phyloP scores from a whole-genome alignment of 1,140 invertebrate genomes.

The Bombus turneri region DNA sequence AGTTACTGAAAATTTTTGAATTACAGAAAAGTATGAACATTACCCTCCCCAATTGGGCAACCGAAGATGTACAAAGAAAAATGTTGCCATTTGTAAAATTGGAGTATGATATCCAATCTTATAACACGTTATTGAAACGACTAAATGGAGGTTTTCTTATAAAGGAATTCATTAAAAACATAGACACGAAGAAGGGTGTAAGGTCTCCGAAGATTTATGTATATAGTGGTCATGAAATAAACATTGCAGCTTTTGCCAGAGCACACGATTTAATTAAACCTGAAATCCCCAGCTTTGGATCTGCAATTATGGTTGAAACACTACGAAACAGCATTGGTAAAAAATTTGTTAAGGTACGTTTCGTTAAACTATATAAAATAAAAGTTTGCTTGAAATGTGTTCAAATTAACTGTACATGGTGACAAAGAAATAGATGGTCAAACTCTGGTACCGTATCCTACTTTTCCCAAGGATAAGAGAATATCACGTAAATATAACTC shows the following conservation, averaged over 20 bases:
- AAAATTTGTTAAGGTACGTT: constrained; percentile 40
- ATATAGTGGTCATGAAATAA: constrained; percentile 87
- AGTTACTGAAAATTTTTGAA: background rate
- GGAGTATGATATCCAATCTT: constrained; percentile 83
- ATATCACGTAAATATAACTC: no score
- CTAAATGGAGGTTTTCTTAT: constrained; percentile 83
- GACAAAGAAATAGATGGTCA: no score
- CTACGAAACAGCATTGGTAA: constrained; percentile 29
- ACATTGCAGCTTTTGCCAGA: constrained; percentile 86
- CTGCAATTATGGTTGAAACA: constrained; percentile 78
- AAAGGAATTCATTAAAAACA: constrained; percentile 55
- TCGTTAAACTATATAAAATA: background rate
- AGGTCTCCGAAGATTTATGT: constrained; percentile 82
- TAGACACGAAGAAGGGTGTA: background rate
- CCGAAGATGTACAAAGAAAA: constrained; percentile 82
- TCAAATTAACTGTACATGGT: no score
- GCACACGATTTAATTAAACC: constrained; percentile 85
- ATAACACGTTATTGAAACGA: constrained; percentile 83
- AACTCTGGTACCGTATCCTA: no score
- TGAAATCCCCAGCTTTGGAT: constrained; percentile 82
- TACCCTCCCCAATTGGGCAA: constrained; percentile 84
- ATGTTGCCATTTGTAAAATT: constrained; percentile 79
- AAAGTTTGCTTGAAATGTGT: no score
- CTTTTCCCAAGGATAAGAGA: no score
- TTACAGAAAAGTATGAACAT: constrained; percentile 82